These are phyloP conservation scores for Anseranas semipalmata DNA, from an alignment of 2,113 vertebrate genomes.

Conservation along the genomic window DNA sequence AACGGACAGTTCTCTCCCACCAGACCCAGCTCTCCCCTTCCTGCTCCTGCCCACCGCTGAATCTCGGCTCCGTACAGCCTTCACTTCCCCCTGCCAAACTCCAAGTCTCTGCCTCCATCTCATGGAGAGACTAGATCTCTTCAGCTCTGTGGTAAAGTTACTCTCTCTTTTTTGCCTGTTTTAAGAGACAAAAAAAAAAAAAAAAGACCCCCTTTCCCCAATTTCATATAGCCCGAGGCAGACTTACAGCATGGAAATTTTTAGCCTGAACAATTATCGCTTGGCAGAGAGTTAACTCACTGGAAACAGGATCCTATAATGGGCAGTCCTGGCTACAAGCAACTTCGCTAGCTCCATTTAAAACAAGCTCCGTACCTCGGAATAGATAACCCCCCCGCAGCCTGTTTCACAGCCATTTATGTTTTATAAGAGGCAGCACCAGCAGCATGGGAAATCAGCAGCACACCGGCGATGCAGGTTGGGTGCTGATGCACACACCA, in stretches of 20 bases:
- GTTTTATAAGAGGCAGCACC: slow-evolving; percentile 38
- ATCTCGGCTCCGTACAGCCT: neutral
- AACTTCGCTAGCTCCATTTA: slow-evolving; percentile 9
- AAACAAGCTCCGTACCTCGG: neutral
- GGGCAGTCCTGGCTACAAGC: slow-evolving; percentile 23
- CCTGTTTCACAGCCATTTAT: slow-evolving; percentile 36
- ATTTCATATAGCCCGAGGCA: slow-evolving; percentile 39
- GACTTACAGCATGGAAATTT: slow-evolving; percentile 41
- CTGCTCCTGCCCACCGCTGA: neutral
- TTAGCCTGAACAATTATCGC: slow-evolving; percentile 45
- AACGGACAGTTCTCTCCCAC: slow-evolving; percentile 1
- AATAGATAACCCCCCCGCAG: neutral
- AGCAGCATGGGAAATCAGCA: slow-evolving; percentile 20
- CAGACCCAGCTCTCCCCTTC: neutral
- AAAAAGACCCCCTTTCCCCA: neutral
- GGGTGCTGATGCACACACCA: neutral
- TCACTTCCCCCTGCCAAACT: neutral
- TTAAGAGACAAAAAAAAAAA: neutral
- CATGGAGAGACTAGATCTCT: slow-evolving; percentile 57
- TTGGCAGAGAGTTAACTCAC: slow-evolving; percentile 35
- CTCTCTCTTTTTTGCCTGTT: too few relatives aligned
- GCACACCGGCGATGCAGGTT: neutral
- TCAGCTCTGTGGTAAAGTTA: neutral
- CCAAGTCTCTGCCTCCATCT: slow-evolving; percentile 69
- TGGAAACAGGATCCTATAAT: slow-evolving; percentile 25